A percentile compares a stretch with the other conserved stretches of the same genome.
phyloP scores from a whole-genome alignment of 37 sponge, comb jelly and placozoan genomes.

The Agelas oroides region DNA sequence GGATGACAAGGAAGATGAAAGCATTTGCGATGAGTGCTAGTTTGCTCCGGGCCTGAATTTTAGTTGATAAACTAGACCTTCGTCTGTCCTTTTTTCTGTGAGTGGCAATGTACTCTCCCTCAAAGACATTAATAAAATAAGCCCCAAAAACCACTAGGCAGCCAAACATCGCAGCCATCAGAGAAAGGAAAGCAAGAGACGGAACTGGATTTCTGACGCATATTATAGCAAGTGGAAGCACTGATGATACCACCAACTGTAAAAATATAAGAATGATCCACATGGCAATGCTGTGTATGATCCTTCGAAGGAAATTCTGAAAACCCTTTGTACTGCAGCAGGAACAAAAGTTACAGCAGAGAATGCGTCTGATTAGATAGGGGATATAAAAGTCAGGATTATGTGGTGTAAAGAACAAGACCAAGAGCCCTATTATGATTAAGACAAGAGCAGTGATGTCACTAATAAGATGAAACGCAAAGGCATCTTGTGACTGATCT shows the following conservation, averaged over 20 bases:
- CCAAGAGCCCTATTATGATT: background rate
- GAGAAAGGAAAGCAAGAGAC: background rate
- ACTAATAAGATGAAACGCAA: background rate
- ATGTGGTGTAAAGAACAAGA: background rate
- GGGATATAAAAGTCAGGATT: background rate
- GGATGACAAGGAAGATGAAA: background rate
- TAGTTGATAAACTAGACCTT: background rate
- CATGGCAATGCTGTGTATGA: background rate
- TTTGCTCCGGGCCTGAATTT: background rate
- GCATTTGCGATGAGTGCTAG: background rate
- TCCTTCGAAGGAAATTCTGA: too few relatives aligned
- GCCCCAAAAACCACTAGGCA: background rate
- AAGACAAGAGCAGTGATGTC: background rate
- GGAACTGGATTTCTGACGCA: background rate
- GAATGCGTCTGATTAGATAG: too few relatives aligned
- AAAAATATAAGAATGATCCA: background rate
- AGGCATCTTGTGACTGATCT: background rate
- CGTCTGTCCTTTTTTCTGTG: background rate
- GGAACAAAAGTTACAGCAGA: too few relatives aligned
- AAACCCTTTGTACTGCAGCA: too few relatives aligned
- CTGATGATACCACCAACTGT: background rate
- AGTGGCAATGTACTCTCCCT: too few relatives aligned
- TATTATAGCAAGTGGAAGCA: background rate
- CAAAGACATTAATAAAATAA: background rate
- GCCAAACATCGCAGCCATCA: background rate